phyloP scores from a whole-genome alignment of 2,888 invertebrate species.

The Heterodera filipjevi region DNA sequence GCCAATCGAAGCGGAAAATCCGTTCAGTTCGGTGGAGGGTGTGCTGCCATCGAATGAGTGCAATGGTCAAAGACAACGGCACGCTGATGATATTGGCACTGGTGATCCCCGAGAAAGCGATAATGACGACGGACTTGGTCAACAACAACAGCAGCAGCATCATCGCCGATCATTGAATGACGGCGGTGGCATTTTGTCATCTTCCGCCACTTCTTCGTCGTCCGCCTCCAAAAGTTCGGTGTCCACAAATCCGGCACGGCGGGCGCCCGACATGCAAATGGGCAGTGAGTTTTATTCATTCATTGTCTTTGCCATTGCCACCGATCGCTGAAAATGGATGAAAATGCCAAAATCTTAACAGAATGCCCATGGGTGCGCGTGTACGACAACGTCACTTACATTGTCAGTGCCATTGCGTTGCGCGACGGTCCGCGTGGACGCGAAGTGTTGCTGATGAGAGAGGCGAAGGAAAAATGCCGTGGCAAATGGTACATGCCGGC shows the following conservation, averaged over 20 bases:
- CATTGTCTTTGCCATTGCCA: too few relatives aligned
- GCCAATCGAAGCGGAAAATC: constrained; percentile 9
- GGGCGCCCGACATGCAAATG: constrained; percentile 64
- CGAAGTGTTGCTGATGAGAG: constrained; percentile 93
- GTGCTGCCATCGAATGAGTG: too few relatives aligned
- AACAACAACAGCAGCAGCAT: not conserved
- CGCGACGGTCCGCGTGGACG: constrained; percentile 44
- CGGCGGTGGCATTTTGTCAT: constrained; percentile 12
- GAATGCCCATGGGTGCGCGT: constrained; percentile 61
- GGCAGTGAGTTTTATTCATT: constrained; percentile 51
- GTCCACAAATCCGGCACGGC: constrained; percentile 27
- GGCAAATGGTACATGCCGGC: constrained; percentile 92
- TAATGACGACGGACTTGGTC: too few relatives aligned
- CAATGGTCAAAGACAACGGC: too few relatives aligned
- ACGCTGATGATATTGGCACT: too few relatives aligned
- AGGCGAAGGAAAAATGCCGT: constrained; percentile 89
- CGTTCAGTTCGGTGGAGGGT: too few relatives aligned
- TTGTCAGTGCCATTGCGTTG: constrained; percentile 58
- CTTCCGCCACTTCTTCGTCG: constrained; percentile 20
- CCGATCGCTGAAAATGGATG: too few relatives aligned
- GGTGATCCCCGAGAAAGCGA: too few relatives aligned
- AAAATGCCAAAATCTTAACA: too few relatives aligned
- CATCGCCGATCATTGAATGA: not conserved
- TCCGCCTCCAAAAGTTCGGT: constrained; percentile 22
- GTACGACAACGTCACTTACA: constrained; percentile 64